Conservation (phyloP, 37 sponge, comb jelly and placozoan genomes). For the Chondrosia reniformis region DNA sequence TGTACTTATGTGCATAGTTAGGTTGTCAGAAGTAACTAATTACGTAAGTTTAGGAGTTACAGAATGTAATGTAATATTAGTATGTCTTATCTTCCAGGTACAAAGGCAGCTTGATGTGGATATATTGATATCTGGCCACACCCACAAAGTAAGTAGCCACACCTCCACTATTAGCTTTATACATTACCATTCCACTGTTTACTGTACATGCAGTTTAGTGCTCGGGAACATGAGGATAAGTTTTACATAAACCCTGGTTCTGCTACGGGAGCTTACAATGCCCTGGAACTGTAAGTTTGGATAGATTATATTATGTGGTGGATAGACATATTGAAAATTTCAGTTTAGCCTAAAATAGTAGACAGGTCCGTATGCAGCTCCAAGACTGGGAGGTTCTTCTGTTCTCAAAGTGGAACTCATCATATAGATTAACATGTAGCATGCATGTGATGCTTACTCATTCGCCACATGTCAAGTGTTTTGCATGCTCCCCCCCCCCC, state of each 20-base stretch:
- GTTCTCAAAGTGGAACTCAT: too few species aligned
- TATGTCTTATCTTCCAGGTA: slow-evolving; percentile 39
- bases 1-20: too few species aligned
- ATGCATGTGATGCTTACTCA: too few species aligned
- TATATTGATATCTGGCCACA: slow-evolving; percentile 93
- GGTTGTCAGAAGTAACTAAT: too few species aligned
- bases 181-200: neutral
- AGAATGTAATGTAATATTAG: neutral
- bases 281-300: slow-evolving; percentile 69
- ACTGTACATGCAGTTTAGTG: slow-evolving; percentile 61
- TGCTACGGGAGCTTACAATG: slow-evolving; percentile 97
- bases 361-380: too few species aligned
- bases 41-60: too few species aligned
- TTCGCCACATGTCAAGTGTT: too few species aligned
- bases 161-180: neutral
- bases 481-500: too few species aligned
- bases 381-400: too few species aligned
- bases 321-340: neutral
- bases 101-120: slow-evolving; percentile 97
- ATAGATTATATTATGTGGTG: too few species aligned
- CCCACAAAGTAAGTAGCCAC: slow-evolving; percentile 81
- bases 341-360: neutral
- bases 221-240: slow-evolving; percentile 88
- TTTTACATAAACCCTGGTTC: slow-evolving; percentile 98
- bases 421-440: too few species aligned